Evolutionary conservation across 2,113 vertebrate genomes (phyloP).

Genomic region (Ondatra zibethicus): DNA sequence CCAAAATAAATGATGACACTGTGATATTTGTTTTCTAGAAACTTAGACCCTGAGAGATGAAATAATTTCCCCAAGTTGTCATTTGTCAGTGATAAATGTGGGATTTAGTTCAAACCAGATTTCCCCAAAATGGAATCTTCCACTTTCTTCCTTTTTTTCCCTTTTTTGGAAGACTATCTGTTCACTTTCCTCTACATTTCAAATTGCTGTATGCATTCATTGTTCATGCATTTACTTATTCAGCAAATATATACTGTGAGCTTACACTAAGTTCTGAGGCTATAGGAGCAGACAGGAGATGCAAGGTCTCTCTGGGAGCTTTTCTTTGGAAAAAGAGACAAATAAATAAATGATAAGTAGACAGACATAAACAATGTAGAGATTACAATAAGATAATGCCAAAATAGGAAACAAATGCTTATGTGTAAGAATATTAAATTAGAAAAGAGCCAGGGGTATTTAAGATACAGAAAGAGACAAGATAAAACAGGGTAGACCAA

Average conservation of each 20-base stretch:
- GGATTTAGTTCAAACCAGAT: neutral
- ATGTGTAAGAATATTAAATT: neutral
- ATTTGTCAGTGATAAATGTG: neutral
- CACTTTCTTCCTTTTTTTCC: neutral
- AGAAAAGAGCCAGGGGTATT: neutral
- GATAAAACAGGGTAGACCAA: neutral
- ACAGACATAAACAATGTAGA: neutral
- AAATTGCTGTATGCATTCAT: neutral
- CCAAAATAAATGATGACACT: neutral
- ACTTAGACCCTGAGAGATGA: neutral
- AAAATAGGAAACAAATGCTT: neutral
- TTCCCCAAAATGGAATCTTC: neutral
- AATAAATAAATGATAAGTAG: neutral
- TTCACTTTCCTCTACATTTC: conserved; percentile 2
- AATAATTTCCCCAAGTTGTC: neutral
- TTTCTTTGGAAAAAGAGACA: neutral
- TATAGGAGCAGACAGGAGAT: neutral
- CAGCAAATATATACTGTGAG: neutral
- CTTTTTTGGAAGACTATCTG: neutral
- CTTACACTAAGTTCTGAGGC: neutral
- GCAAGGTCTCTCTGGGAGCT: neutral
- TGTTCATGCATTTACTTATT: neutral
- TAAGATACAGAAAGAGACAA: neutral
- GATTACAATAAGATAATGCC: neutral
- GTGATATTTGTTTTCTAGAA: neutral